These are phyloP conservation scores for Clinocottus analis DNA, from an alignment of 2,113 vertebrate species.

Conservation along the genomic window DNA sequence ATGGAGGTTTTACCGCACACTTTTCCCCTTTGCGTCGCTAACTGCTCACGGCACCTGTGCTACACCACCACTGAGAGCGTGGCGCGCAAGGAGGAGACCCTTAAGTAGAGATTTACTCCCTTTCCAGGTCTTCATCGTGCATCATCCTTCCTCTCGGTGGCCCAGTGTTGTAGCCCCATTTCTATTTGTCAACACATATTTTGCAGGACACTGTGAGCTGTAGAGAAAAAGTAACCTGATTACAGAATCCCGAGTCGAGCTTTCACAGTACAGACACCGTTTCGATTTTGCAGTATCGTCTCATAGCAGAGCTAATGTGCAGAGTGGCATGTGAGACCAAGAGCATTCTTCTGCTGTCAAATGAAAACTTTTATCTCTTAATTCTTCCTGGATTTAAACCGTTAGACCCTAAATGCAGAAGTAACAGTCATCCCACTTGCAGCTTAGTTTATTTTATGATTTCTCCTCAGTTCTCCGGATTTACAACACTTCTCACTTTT, in stretches of 20 bases:
- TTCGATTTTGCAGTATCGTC: constrained; percentile 39
- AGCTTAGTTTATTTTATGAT: constrained; percentile 57
- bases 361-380: constrained; percentile 52
- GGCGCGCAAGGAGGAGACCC: constrained; percentile 33
- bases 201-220: constrained; percentile 20
- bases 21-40: constrained; percentile 44
- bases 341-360: constrained; percentile 45
- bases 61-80: constrained; percentile 21
- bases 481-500: constrained; percentile 42
- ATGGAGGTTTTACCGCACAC: constrained; percentile 33
- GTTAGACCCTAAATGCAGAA: constrained; percentile 32
- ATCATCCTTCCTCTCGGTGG: constrained; percentile 20
- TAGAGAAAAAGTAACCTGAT: constrained; percentile 16
- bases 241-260: constrained; percentile 23
- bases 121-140: constrained; percentile 52
- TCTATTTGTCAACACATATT: constrained; percentile 47
- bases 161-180: constrained; percentile 17
- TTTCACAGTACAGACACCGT: constrained; percentile 21
- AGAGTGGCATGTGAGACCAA: constrained; percentile 25
- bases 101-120: constrained; percentile 57
- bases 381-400: constrained; percentile 58
- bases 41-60: constrained; percentile 48
- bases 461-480: constrained; percentile 29
- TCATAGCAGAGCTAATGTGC: constrained; percentile 33
- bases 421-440: constrained; percentile 33